These are phyloP conservation scores for Metaphire vulgaris DNA, from an alignment of 1,140 invertebrate species.

Conservation along the genomic window DNA sequence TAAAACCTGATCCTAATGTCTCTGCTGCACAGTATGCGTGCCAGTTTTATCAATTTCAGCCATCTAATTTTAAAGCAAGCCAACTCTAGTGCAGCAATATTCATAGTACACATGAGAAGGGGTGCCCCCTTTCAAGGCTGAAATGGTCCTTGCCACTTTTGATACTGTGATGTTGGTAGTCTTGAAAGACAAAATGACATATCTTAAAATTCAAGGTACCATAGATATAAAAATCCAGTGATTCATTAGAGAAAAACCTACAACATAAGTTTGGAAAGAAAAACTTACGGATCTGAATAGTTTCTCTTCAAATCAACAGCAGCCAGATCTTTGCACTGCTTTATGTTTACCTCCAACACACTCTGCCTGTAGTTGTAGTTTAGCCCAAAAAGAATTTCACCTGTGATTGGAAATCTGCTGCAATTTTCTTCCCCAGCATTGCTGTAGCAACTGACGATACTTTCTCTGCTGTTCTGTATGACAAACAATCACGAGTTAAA, in stretches of 20 bases:
- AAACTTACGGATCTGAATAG: slow-evolving; percentile 78
- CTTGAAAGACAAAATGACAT: no score
- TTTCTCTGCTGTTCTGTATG: slow-evolving; percentile 81
- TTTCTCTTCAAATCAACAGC: slow-evolving; percentile 82
- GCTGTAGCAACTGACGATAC: slow-evolving; percentile 87
- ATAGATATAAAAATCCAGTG: no score
- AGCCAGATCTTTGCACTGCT: slow-evolving; percentile 81
- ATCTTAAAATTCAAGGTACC: neutral
- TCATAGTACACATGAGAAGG: no score
- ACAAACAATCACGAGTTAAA: no score
- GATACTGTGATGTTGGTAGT: no score
- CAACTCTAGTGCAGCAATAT: no score
- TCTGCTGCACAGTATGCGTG: no score
- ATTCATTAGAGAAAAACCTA: neutral
- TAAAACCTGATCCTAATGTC: no score
- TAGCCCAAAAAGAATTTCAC: slow-evolving; percentile 84
- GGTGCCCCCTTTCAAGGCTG: no score
- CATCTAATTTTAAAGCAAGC: no score
- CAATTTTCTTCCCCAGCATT: slow-evolving; percentile 84
- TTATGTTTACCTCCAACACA: slow-evolving; percentile 79
- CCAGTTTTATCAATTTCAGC: no score
- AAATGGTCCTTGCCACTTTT: no score
- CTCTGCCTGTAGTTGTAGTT: slow-evolving; percentile 86
- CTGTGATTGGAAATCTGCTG: slow-evolving; percentile 78
- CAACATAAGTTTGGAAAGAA: neutral